Conservation (phyloP, 2,113 vertebrate species). For the Labeo rohita region DNA sequence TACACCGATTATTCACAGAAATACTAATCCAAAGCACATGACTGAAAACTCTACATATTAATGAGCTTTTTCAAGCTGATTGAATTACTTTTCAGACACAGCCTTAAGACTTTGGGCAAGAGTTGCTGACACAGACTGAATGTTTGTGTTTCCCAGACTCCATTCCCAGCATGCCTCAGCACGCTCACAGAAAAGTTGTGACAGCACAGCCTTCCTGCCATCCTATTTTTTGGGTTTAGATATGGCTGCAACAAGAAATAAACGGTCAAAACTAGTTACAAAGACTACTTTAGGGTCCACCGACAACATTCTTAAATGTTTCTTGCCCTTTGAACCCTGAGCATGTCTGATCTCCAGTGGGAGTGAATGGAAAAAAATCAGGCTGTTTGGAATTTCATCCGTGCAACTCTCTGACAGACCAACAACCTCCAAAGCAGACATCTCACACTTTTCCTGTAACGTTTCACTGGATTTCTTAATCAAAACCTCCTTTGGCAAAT, state of each 20-base stretch:
- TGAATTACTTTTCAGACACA: background rate
- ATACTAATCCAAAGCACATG: background rate
- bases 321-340: slow-evolving; percentile 30
- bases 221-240: background rate
- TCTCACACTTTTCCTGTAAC: background rate
- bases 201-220: background rate
- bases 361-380: slow-evolving; percentile 54
- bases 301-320: background rate
- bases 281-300: background rate
- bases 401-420: slow-evolving; percentile 58
- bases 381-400: slow-evolving; percentile 66
- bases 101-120: background rate
- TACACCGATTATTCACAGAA: background rate
- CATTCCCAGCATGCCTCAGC: slow-evolving; percentile 55
- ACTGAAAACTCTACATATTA: background rate
- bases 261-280: background rate
- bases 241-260: background rate
- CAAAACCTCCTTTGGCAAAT: background rate
- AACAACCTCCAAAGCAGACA: background rate
- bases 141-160: slow-evolving; percentile 42
- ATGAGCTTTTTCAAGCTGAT: background rate
- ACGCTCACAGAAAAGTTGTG: slow-evolving; percentile 38
- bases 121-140: slow-evolving; percentile 2
- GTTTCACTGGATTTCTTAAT: background rate
- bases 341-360: background rate